Evolutionary conservation across 2,113 vertebrate genomes (phyloP).

Genomic region (Proteles cristata): DNA sequence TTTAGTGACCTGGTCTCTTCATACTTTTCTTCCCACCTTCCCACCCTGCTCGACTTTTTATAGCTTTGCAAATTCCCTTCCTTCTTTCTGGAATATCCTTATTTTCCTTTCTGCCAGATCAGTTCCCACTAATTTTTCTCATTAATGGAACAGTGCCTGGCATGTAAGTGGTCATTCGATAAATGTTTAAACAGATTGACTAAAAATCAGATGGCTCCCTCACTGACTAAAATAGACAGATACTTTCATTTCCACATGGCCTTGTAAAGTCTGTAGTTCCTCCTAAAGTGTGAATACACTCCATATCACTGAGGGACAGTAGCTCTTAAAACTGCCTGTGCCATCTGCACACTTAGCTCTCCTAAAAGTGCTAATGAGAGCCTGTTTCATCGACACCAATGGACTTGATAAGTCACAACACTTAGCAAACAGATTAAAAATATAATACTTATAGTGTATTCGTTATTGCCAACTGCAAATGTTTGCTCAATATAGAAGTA

Average conservation of each 20-base stretch:
- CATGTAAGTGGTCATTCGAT: not conserved
- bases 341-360: not conserved
- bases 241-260: not conserved
- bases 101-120: not conserved
- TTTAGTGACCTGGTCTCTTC: not conserved
- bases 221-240: not conserved
- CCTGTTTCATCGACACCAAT: not conserved
- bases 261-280: not conserved
- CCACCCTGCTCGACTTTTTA: not conserved
- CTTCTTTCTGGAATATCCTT: no score
- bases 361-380: slow-evolving; percentile 5
- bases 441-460: not conserved
- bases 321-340: not conserved
- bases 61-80: not conserved
- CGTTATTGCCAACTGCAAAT: not conserved
- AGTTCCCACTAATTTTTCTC: not conserved
- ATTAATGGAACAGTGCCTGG: not conserved
- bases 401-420: not conserved
- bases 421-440: slow-evolving; percentile 38
- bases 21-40: not conserved
- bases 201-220: not conserved
- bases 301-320: not conserved
- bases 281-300: not conserved
- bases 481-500: not conserved
- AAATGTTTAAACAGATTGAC: slow-evolving; percentile 36